Conservation (phyloP, 2,113 vertebrate species). For the Stictonetta naevosa region DNA sequence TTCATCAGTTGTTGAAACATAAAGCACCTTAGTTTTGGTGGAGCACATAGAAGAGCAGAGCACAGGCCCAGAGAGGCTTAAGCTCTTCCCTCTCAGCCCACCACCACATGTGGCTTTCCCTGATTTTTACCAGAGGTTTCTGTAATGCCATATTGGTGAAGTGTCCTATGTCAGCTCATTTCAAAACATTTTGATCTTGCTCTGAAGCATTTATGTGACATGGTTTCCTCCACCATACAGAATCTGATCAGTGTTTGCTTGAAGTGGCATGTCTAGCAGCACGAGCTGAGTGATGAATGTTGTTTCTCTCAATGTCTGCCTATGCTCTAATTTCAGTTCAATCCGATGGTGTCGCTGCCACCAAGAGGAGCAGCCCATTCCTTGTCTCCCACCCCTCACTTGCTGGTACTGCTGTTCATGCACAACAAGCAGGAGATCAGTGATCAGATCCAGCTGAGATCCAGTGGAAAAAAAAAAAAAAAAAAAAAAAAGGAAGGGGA, state of each 20-base stretch:
- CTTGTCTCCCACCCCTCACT: neutral
- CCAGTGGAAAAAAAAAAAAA: neutral
- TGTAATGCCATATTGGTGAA: rapidly evolving
- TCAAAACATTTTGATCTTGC: neutral
- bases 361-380: neutral
- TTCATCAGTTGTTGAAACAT: neutral
- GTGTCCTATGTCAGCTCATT: neutral
- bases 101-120: rapidly evolving
- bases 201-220: neutral
- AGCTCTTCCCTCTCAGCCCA: neutral
- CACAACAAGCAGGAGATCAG: neutral
- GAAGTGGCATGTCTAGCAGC: neutral
- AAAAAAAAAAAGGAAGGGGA: rapidly evolving
- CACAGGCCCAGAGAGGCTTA: neutral
- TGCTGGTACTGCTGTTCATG: neutral
- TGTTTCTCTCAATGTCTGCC: neutral
- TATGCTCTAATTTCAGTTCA: neutral
- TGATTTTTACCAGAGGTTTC: rapidly evolving
- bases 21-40: neutral
- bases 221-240: neutral
- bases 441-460: neutral
- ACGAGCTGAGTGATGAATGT: rapidly evolving
- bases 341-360: neutral
- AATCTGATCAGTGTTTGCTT: neutral
- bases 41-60: neutral